phyloP scores from a whole-genome alignment of 2,113 vertebrate species.

The Sitta europaea region DNA sequence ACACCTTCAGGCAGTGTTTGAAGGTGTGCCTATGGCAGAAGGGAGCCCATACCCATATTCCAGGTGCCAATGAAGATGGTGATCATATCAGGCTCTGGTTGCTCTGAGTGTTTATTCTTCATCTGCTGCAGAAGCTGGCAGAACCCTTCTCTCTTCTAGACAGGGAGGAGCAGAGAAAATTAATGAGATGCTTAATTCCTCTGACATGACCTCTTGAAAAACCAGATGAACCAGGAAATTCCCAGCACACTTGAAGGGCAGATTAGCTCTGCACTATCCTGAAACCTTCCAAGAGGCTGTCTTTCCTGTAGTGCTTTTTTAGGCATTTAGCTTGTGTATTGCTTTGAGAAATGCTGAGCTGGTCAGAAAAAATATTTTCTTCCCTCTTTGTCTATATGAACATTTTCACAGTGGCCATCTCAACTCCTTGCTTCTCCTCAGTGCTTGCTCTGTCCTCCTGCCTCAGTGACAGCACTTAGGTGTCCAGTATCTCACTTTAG shows the following conservation, averaged over 20 bases:
- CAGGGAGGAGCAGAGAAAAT: background rate
- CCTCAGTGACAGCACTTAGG: background rate
- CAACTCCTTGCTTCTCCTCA: background rate
- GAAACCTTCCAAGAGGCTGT: background rate
- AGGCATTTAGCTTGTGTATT: background rate
- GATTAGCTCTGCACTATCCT: background rate
- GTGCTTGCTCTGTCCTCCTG: background rate
- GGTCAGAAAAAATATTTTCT: background rate
- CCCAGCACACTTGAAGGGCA: background rate
- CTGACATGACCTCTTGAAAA: background rate
- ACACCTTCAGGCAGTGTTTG: background rate
- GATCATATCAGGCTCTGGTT: constrained; percentile 97
- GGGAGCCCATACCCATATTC: constrained; percentile 90
- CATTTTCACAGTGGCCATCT: background rate
- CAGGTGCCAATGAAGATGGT: constrained; percentile 95
- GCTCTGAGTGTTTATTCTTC: constrained; percentile 96
- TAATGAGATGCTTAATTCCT: background rate
- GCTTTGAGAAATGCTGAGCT: background rate
- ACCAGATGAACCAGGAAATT: background rate
- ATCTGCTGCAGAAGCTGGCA: constrained; percentile 98
- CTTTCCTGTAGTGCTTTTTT: background rate
- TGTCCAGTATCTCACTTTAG: background rate
- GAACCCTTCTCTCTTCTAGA: constrained; percentile 95
- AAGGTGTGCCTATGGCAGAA: background rate
- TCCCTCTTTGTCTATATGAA: background rate